phyloP scores from a whole-genome alignment of 2,888 invertebrate genomes.

The Panopea generosa region DNA sequence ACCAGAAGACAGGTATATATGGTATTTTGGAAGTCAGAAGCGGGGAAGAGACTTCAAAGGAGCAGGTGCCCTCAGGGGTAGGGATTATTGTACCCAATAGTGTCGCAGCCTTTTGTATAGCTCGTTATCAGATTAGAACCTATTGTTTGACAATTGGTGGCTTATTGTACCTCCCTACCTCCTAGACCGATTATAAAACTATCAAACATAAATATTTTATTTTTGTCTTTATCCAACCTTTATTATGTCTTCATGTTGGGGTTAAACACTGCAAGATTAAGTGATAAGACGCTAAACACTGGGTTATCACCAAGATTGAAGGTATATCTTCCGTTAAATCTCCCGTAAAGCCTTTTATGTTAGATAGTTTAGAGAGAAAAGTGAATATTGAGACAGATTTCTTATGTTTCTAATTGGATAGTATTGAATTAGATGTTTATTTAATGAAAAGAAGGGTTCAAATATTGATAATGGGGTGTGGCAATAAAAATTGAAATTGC shows the following conservation, averaged over 20 bases:
- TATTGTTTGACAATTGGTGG: slow-evolving; percentile 8
- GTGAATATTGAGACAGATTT: too few species aligned
- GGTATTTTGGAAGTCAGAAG: neutral
- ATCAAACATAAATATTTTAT: slow-evolving; percentile 60
- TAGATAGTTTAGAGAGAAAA: too few species aligned
- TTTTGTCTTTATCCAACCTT: slow-evolving; percentile 46
- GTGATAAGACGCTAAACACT: slow-evolving; percentile 24
- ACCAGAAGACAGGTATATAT: too few species aligned
- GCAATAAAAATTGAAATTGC: too few species aligned
- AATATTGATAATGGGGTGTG: too few species aligned
- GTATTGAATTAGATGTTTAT: too few species aligned
- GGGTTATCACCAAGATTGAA: slow-evolving; percentile 22
- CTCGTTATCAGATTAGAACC: slow-evolving; percentile 21
- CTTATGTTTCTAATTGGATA: too few species aligned
- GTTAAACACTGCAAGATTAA: slow-evolving; percentile 17
- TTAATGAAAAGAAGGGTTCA: too few species aligned
- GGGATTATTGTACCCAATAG: neutral
- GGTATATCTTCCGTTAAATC: slow-evolving; percentile 20
- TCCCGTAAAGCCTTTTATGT: too few species aligned
- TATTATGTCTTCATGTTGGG: too few species aligned
- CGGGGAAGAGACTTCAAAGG: neutral
- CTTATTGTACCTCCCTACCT: slow-evolving; percentile 37
- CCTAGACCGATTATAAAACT: slow-evolving; percentile 34
- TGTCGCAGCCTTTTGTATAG: neutral
- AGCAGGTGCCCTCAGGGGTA: neutral